Percentiles rank a stretch among this genome's conserved stretches.
Evolutionary conservation across 2,888 invertebrate species (phyloP).

Genomic region (Laothoe populi): DNA sequence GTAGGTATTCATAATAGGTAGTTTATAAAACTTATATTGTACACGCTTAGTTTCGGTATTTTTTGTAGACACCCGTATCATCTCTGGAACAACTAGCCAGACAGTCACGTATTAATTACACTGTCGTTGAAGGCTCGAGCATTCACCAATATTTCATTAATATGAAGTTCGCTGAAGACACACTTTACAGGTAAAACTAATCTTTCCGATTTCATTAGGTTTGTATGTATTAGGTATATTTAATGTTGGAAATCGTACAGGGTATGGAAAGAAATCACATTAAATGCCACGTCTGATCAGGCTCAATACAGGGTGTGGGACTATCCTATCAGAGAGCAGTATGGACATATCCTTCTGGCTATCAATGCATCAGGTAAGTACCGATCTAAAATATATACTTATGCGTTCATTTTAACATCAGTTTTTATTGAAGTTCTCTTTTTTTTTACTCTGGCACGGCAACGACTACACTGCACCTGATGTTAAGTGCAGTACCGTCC

Average conservation of each 20-base stretch:
- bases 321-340: constrained; percentile 96
- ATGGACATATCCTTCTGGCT: constrained; percentile 93
- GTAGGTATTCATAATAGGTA: too few relatives aligned
- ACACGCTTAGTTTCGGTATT: too few relatives aligned
- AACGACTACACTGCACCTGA: too few relatives aligned
- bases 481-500: too few relatives aligned
- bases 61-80: constrained; percentile 87
- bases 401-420: too few relatives aligned
- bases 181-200: constrained; percentile 90
- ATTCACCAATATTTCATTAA: constrained; percentile 94
- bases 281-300: constrained; percentile 92
- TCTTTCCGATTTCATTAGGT: too few relatives aligned
- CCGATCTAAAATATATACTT: not conserved
- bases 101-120: constrained; percentile 95
- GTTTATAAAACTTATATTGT: too few relatives aligned
- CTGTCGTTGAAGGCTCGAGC: constrained; percentile 90
- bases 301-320: constrained; percentile 95
- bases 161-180: constrained; percentile 96
- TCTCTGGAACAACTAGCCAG: constrained; percentile 94
- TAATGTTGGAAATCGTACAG: too few relatives aligned
- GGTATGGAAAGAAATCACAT: constrained; percentile 94
- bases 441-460: too few relatives aligned
- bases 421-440: too few relatives aligned
- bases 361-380: constrained; percentile 88
- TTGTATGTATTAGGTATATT: too few relatives aligned